These are phyloP conservation scores for Coranthus polyacanthus DNA, from an alignment of 2,797 vertebrate genomes.

Conservation along the genomic window DNA sequence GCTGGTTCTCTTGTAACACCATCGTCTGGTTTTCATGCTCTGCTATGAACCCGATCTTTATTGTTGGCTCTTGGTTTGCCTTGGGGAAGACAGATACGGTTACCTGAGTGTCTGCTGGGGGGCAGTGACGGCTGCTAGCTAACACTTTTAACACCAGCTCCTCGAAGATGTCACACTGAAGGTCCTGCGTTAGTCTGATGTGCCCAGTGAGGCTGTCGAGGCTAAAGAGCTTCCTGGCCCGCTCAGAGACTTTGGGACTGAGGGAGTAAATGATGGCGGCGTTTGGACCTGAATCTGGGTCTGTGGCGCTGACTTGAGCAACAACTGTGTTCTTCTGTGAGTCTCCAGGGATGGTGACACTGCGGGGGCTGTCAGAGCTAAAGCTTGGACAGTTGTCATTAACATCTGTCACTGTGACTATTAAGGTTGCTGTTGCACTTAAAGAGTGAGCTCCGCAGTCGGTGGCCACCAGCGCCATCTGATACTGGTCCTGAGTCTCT, in stretches of 20 bases:
- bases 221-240: conserved; percentile 79
- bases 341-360: conserved; percentile 73
- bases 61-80: conserved; percentile 65
- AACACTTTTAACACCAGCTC: conserved; percentile 82
- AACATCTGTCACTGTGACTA: conserved; percentile 83
- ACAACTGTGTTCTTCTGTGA: conserved; percentile 71
- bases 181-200: conserved; percentile 78
- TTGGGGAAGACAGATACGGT: conserved; percentile 80
- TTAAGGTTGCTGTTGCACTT: conserved; percentile 76
- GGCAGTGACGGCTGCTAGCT: conserved; percentile 79
- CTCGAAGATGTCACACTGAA: conserved; percentile 70
- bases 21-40: conserved; percentile 82
- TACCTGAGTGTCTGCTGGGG: conserved; percentile 81
- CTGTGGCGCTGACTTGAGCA: conserved; percentile 79
- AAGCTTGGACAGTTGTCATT: conserved; percentile 88
- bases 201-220: conserved; percentile 79
- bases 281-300: conserved; percentile 82
- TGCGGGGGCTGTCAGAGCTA: conserved; percentile 56
- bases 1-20: conserved; percentile 85
- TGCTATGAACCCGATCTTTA: conserved; percentile 86
- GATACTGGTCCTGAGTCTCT: conserved; percentile 78
- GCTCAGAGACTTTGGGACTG: conserved; percentile 83
- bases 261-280: conserved; percentile 82
- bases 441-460: conserved; percentile 77
- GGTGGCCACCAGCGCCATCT: conserved; percentile 78